A percentile compares a stretch with the other conserved stretches of the same genome.
Evolutionary conservation across 1,140 invertebrate species (phyloP).

Genomic region (Hyphantria cunea): DNA sequence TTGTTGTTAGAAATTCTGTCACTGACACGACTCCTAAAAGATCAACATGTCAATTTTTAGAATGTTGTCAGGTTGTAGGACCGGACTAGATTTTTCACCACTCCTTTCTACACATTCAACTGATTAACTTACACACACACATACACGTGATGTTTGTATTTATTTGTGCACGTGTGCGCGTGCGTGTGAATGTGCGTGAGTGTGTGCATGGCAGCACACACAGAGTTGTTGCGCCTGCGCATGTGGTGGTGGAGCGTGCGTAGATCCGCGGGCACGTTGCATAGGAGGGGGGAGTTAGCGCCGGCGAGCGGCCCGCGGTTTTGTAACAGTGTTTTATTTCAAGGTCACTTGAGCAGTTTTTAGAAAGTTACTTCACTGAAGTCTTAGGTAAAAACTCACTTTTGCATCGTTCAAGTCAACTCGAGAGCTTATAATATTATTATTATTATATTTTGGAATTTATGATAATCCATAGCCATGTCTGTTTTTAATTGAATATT

Average conservation of each 20-base stretch:
- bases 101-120: conserved; percentile 67
- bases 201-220: conserved; percentile 53
- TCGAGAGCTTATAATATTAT: conserved; percentile 9
- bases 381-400: conserved; percentile 59
- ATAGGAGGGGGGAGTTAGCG: conserved; percentile 60
- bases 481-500: conserved; percentile 28
- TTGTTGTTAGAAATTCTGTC: conserved; percentile 18
- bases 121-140: conserved; percentile 45
- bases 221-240: conserved; percentile 39
- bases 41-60: conserved; percentile 23
- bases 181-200: conserved; percentile 41
- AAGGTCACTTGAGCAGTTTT: conserved; percentile 81
- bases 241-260: conserved; percentile 54
- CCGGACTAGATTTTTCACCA: conserved; percentile 70
- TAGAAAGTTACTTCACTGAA: conserved; percentile 79
- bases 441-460: conserved; percentile 4
- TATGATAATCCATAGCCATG: conserved; percentile 14
- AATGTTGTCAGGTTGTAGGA: conserved; percentile 45
- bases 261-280: conserved; percentile 62
- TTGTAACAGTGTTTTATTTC: conserved; percentile 82
- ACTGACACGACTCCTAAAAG: conserved; percentile 13
- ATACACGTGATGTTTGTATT: conserved; percentile 28
- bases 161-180: conserved; percentile 33
- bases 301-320: conserved; percentile 75
- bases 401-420: conserved; percentile 37